Conservation (phyloP, 2,113 vertebrate genomes). For the Muscicapa adusta region DNA sequence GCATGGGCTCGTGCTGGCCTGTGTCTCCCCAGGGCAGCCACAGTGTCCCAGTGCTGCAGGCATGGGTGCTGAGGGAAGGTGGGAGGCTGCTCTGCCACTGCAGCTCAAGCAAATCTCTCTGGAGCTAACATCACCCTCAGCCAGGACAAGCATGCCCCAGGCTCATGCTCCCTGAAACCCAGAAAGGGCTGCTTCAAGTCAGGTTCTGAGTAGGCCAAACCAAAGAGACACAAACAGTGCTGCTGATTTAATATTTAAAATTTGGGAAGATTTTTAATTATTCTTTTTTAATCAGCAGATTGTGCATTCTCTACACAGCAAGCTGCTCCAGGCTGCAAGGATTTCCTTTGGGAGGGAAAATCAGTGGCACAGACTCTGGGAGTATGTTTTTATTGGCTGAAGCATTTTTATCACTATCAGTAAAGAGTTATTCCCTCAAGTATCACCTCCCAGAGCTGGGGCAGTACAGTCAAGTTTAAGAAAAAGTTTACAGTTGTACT, state of each 20-base stretch:
- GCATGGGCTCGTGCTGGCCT: background rate
- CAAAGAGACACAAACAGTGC: background rate
- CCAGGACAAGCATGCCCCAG: background rate
- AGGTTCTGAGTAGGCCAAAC: background rate
- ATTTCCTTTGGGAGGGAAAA: background rate
- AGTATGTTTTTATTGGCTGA: background rate
- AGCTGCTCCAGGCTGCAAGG: background rate
- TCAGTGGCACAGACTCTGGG: background rate
- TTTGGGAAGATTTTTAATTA: background rate
- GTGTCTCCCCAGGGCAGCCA: background rate
- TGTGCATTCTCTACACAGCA: background rate
- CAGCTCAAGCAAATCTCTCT: background rate
- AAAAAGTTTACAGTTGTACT: background rate
- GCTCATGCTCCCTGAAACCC: rapidly evolving
- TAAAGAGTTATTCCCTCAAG: background rate
- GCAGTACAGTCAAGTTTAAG: background rate
- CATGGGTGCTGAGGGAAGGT: background rate
- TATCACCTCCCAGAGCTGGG: background rate
- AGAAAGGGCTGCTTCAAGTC: background rate
- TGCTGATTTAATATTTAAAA: background rate
- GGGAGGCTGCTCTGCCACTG: background rate
- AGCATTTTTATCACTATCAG: background rate
- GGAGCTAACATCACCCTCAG: background rate
- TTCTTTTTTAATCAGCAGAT: background rate
- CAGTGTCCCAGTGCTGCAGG: rapidly evolving